Percentiles rank a stretch among this genome's conserved stretches.
Conservation (phyloP, 2,888 invertebrate genomes). For the Acleris sparsana region DNA sequence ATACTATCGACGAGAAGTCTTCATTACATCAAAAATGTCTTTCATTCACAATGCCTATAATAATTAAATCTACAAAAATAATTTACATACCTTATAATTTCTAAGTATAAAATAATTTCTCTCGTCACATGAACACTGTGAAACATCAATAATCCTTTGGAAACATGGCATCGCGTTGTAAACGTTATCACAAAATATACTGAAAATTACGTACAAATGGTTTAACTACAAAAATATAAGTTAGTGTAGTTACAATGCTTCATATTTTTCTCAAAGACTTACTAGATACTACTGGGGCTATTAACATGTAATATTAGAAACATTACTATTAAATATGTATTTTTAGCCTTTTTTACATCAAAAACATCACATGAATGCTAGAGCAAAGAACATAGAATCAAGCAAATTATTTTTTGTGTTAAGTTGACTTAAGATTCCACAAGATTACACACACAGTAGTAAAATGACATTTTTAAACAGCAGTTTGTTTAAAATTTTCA, state of each 20-base stretch:
- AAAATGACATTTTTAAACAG: too few species aligned
- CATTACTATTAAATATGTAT: too few species aligned
- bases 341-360: too few species aligned
- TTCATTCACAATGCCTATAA: conserved; percentile 10
- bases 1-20: too few species aligned
- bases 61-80: conserved; percentile 16
- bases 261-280: not conserved
- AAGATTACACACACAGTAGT: too few species aligned
- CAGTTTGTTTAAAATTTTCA: too few species aligned
- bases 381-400: too few species aligned
- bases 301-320: too few species aligned
- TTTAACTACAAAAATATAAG: not conserved
- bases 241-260: not conserved
- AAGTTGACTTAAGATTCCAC: too few species aligned
- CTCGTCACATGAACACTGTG: conserved; percentile 7
- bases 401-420: too few species aligned
- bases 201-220: conserved; percentile 25
- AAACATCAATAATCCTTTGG: conserved; percentile 34
- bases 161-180: conserved; percentile 34
- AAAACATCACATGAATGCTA: too few species aligned
- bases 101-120: conserved; percentile 12
- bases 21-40: conserved; percentile 12
- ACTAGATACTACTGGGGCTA: too few species aligned
- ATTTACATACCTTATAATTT: conserved; percentile 16
- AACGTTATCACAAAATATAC: conserved; percentile 29